Evolutionary conservation across 2,797 vertebrate genomes (phyloP), one percentile per base, ranked within the genome.

Genomic region (Gymnoscopelus microlampas): DNA sequence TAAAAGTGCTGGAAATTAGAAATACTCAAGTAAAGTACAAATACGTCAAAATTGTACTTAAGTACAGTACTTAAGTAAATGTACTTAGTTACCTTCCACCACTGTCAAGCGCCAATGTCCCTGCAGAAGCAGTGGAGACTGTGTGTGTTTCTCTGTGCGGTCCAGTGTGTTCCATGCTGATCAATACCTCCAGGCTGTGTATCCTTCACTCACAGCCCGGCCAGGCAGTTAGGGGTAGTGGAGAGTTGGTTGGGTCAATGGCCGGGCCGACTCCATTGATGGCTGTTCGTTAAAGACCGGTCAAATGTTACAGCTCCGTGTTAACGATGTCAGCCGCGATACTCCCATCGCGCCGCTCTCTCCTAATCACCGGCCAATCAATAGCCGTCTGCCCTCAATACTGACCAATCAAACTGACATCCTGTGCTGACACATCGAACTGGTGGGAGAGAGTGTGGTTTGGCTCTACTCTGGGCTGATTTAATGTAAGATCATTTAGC

Each of bases 361-460:
- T 86, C 78, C 85, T 92, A 92, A 93, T 84, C 87, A 92, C 87
- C 80, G 32, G 65, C 81, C 84, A 80, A 91, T 93, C 91, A 57
- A 93, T 93, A 85, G 67, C 72, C 59, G 68, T 65, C 87, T 82
- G 85, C 63, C 85, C 85, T 89, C 79, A 51, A 64, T n/a, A 51
- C 73, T 57, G 73, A 81, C 87, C 85, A 83, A 89, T 88, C 80
- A 88, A 66, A 86, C 39, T 76, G 79, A 89, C 82, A 71, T 77
- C 49, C 82, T 56, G 74, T 47, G 84, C 70, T 78, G 81, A 87
- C 76, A 82, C 78, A 76, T 54, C 9, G 82, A 82, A 64, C 67
- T 1, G 3, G 51, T 58, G 68, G 11, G 65, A 14, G 60, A 54
- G 73, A 61, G 69, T 67, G 74, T 57, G 74, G 50, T 61, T 54